A percentile compares a stretch with the other conserved stretches of the same genome.
phyloP scores from a whole-genome alignment of 2,888 invertebrate species.

The Calameuta idolon region DNA sequence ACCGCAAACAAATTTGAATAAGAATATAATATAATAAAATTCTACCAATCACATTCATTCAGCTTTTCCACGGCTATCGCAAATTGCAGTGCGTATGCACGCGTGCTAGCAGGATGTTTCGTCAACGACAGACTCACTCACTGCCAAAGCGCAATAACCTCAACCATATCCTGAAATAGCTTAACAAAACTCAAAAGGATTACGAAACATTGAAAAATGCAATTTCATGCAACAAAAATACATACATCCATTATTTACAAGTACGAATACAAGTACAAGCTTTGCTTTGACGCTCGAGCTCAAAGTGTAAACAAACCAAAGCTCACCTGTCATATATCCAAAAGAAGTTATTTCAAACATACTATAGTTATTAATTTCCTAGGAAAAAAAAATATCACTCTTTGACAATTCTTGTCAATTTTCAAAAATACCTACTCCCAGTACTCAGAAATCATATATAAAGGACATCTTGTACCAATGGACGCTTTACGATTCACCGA shows the following conservation, averaged over 20 bases:
- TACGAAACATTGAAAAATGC: neutral
- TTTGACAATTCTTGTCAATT: neutral
- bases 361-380: neutral
- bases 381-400: neutral
- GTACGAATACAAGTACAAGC: neutral
- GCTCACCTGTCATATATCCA: neutral
- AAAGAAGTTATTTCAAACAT: neutral
- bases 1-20: neutral
- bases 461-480: neutral
- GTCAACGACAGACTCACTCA: constrained; percentile 33
- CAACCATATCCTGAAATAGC: neutral
- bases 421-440: neutral
- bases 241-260: neutral
- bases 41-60: neutral
- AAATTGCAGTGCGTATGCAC: constrained; percentile 2
- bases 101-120: constrained; percentile 27
- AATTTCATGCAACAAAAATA: neutral
- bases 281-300: neutral
- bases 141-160: constrained; percentile 35
- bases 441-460: neutral
- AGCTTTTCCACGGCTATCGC: neutral
- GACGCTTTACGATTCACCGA: neutral
- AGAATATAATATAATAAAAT: neutral
- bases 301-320: neutral
- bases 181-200: neutral